These are phyloP conservation scores for Phortica okadai DNA, from an alignment of 2,888 invertebrate species.

Conservation along the genomic window DNA sequence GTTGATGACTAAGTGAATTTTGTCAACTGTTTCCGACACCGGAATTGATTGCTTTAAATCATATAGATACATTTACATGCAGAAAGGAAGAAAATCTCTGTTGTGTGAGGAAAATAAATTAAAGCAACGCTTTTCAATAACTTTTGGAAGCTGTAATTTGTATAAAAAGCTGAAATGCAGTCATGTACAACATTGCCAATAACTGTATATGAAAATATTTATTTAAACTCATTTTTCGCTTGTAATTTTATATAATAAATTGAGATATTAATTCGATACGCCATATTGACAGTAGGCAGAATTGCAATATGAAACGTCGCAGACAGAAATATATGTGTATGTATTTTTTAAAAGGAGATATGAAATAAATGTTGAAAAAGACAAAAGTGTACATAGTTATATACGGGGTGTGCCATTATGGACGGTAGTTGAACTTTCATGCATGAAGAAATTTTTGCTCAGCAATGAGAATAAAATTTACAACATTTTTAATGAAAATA, in stretches of 20 bases:
- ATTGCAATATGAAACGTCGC: constrained; percentile 1
- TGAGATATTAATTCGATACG: constrained; percentile 71
- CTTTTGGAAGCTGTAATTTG: no score
- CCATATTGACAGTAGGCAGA: constrained; percentile 44
- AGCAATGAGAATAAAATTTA: no score
- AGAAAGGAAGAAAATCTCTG: not conserved
- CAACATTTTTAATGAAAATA: no score
- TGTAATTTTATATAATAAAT: constrained; percentile 72
- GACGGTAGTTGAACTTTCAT: no score
- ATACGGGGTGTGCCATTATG: no score
- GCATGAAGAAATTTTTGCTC: no score
- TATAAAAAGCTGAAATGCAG: not conserved
- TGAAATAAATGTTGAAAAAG: constrained; percentile 1
- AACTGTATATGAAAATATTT: not conserved
- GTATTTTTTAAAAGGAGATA: not conserved
- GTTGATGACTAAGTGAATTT: constrained; percentile 8
- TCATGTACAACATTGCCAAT: constrained; percentile 3
- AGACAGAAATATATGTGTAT: constrained; percentile 1
- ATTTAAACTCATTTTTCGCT: constrained; percentile 55
- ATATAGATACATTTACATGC: not conserved
- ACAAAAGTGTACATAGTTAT: not conserved
- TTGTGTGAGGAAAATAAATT: no score
- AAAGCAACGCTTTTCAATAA: no score
- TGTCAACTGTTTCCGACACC: not conserved
- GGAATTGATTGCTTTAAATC: not conserved